Percentiles rank a stretch among this genome's conserved stretches.
phyloP scores from a whole-genome alignment of 2,113 vertebrate genomes.

The Neopipo cinnamomea region DNA sequence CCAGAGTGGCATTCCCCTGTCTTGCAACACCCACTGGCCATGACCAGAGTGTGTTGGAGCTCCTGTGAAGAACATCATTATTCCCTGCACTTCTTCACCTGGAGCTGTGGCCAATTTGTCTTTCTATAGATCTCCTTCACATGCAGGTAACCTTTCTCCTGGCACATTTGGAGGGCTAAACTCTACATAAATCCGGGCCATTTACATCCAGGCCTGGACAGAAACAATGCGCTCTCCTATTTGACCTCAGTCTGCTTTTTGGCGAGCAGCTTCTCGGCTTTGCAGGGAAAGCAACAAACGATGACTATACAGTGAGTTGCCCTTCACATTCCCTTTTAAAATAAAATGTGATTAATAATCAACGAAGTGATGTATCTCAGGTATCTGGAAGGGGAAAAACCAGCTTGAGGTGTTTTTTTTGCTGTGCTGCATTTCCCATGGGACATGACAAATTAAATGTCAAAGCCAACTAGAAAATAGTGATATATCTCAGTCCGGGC shows the following conservation, averaged over 20 bases:
- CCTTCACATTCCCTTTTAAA: constrained; percentile 38
- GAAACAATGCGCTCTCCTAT: not conserved
- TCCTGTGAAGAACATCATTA: not conserved
- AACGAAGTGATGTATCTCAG: constrained; percentile 6
- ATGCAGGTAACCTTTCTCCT: not conserved
- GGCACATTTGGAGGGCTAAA: not conserved
- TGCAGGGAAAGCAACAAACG: not conserved
- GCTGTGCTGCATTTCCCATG: constrained; percentile 2
- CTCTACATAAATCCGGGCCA: not conserved
- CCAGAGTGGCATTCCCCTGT: not conserved
- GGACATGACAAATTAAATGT: constrained; percentile 40
- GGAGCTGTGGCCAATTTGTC: fast-evolving
- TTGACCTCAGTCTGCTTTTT: not conserved
- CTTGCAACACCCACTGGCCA: not conserved
- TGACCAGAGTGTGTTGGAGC: fast-evolving
- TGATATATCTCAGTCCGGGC: not conserved
- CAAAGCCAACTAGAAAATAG: constrained; percentile 3
- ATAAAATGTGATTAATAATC: constrained; percentile 50
- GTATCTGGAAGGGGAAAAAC: not conserved
- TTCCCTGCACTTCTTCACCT: not conserved
- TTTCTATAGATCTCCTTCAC: not conserved
- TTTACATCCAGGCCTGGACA: not conserved
- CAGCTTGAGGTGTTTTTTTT: constrained; percentile 33
- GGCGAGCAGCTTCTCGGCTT: not conserved
- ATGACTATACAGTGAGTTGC: not conserved